Conservation (phyloP, 2,113 vertebrate genomes). For the Callorhinus ursinus region DNA sequence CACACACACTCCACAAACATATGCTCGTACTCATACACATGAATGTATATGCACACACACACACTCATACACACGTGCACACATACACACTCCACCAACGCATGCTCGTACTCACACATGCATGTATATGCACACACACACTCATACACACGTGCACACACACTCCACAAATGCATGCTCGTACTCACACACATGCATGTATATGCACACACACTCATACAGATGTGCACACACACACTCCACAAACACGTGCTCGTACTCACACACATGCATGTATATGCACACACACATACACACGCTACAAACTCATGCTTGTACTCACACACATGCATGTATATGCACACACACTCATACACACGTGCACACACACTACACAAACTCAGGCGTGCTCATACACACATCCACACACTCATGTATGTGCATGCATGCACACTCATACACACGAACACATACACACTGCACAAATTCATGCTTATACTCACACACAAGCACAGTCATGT, state of each 20-base stretch:
- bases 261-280: no score
- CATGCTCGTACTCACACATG: neutral
- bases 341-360: rapidly evolving
- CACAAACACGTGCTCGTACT: no score
- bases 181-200: neutral
- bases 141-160: neutral
- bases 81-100: no score
- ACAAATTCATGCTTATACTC: no score
- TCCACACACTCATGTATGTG: neutral
- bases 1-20: neutral
- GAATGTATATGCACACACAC: neutral
- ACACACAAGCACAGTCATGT: neutral
- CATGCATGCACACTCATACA: neutral
- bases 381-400: neutral
- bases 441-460: neutral
- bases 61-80: no score
- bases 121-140: neutral
- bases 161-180: no score
- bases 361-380: neutral
- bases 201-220: neutral
- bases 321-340: neutral
- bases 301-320: neutral
- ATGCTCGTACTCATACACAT: no score
- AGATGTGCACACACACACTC: no score
- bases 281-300: neutral